These are phyloP conservation scores for Ormyrus thymus DNA, from an alignment of 2,888 invertebrate species.

Conservation along the genomic window DNA sequence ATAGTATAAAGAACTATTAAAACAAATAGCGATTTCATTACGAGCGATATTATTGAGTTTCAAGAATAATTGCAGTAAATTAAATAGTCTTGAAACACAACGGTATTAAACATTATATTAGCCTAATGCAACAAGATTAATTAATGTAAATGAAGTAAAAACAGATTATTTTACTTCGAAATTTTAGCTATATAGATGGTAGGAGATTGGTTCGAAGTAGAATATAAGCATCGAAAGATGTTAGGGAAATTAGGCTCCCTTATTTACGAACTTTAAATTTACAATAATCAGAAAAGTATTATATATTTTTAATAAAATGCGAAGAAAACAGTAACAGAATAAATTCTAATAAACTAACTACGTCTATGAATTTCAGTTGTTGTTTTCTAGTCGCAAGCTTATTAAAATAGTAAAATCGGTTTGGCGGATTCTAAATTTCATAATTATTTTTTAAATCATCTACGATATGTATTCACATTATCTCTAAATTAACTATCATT, in stretches of 20 bases:
- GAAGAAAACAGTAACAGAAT: slow-evolving; percentile 33
- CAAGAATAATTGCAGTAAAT: neutral
- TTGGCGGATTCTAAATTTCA: slow-evolving; percentile 18
- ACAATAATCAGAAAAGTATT: too few relatives aligned
- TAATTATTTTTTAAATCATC: slow-evolving; percentile 7
- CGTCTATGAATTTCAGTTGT: slow-evolving; percentile 31
- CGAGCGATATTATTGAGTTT: slow-evolving; percentile 32
- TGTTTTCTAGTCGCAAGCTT: slow-evolving; percentile 1
- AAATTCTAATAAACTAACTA: slow-evolving; percentile 34
- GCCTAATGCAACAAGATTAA: slow-evolving; percentile 39
- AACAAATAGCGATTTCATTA: slow-evolving; percentile 49
- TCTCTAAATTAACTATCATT: slow-evolving; percentile 21
- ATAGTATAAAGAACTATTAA: slow-evolving; percentile 43
- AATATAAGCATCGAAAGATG: slow-evolving; percentile 31
- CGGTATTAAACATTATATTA: slow-evolving; percentile 17
- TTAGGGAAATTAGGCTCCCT: neutral
- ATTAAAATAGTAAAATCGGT: neutral
- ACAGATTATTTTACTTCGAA: slow-evolving; percentile 7
- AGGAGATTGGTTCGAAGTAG: slow-evolving; percentile 40
- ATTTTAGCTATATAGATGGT: slow-evolving; percentile 17
- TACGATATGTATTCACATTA: slow-evolving; percentile 20
- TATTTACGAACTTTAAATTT: too few relatives aligned
- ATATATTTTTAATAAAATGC: neutral
- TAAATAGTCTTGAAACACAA: slow-evolving; percentile 27
- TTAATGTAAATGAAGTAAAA: slow-evolving; percentile 28